Evolutionary conservation across 2,888 invertebrate species (phyloP).

Genomic region (Dryocosmus kuriphilus): DNA sequence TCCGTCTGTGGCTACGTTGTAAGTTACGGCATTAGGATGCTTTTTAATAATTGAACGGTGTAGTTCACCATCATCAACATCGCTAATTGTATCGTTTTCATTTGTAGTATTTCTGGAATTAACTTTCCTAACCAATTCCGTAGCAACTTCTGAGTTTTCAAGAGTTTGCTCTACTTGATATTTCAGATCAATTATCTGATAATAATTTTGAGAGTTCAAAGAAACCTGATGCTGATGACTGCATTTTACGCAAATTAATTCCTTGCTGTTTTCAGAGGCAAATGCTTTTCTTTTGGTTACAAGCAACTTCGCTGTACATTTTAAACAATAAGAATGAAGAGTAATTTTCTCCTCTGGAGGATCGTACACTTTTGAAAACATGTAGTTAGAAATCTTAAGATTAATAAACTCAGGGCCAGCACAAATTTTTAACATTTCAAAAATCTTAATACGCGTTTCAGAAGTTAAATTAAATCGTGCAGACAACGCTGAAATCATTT

Average conservation of each 20-base stretch:
- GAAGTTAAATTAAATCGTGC: no score
- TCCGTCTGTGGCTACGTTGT: no score
- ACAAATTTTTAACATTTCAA: no score
- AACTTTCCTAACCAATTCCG: not conserved
- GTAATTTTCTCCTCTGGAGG: no score
- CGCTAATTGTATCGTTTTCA: slow-evolving; percentile 11
- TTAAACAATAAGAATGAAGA: no score
- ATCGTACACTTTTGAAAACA: slow-evolving; percentile 27
- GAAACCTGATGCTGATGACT: not conserved
- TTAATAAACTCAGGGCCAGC: no score
- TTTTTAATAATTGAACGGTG: slow-evolving; percentile 24
- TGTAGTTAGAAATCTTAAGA: no score
- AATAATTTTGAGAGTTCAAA: slow-evolving; percentile 14
- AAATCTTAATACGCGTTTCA: slow-evolving; percentile 19
- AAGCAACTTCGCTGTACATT: no score
- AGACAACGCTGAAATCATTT: no score
- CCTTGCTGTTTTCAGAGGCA: not conserved
- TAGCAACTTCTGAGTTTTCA: not conserved
- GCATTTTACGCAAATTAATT: slow-evolving; percentile 10
- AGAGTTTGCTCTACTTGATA: slow-evolving; percentile 28
- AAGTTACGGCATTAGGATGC: no score
- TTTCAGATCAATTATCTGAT: slow-evolving; percentile 3
- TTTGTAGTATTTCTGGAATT: not conserved
- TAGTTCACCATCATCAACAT: slow-evolving; percentile 37
- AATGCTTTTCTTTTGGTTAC: not conserved